Conservation (phyloP, 2,797 vertebrate species). For the Podarcis siculus region DNA sequence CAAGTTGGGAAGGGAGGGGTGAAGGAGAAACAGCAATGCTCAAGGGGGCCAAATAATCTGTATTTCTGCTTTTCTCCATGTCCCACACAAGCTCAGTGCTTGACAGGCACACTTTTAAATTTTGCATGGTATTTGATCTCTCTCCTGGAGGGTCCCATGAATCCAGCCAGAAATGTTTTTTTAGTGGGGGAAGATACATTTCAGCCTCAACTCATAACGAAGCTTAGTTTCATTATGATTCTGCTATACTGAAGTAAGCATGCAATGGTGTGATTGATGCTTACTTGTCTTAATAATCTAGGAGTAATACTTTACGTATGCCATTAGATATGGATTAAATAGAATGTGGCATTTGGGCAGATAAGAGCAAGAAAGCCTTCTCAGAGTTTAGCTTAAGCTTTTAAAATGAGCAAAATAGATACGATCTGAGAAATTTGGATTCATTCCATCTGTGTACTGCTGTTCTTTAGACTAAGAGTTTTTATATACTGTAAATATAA, state of each 20-base stretch:
- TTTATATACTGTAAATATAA: neutral
- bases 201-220: neutral
- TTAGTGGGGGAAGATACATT: neutral
- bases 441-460: neutral
- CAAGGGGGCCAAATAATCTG: slow-evolving; percentile 55
- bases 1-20: slow-evolving; percentile 61
- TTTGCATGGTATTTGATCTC: neutral
- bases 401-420: neutral
- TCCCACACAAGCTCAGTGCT: slow-evolving; percentile 40
- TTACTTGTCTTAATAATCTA: neutral
- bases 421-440: neutral
- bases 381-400: neutral
- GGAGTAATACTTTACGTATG: neutral
- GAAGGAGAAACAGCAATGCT: slow-evolving; percentile 66
- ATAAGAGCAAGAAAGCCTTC: neutral
- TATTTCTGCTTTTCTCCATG: slow-evolving; percentile 62
- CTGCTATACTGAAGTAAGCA: neutral
- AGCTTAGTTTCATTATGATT: neutral
- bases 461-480: neutral
- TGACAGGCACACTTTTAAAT: neutral
- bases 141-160: neutral
- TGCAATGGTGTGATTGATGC: neutral
- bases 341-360: neutral
- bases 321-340: neutral
- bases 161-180: neutral